These are phyloP conservation scores for Bombus breviceps DNA, from an alignment of 1,140 invertebrate species.

Conservation along the genomic window DNA sequence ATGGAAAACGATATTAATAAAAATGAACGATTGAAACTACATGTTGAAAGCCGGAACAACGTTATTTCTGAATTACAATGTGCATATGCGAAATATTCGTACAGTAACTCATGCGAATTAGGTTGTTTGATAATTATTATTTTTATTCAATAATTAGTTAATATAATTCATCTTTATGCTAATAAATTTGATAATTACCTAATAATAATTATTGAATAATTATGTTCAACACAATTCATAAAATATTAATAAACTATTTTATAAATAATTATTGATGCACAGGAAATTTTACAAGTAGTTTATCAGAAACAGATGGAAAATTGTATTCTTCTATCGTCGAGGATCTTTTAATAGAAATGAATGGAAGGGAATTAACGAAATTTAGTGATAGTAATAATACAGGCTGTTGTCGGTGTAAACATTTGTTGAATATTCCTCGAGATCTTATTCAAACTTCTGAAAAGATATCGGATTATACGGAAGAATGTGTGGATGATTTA, in stretches of 20 bases:
- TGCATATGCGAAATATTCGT: neutral
- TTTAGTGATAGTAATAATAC: neutral
- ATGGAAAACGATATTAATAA: neutral
- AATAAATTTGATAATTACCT: neutral
- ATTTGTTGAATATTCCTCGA: slow-evolving; percentile 33
- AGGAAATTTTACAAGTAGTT: slow-evolving; percentile 9
- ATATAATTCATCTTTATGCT: neutral
- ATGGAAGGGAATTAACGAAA: neutral
- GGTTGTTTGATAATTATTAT: neutral
- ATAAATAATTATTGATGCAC: slow-evolving; percentile 1
- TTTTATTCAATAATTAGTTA: neutral
- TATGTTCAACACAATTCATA: neutral
- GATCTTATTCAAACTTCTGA: neutral
- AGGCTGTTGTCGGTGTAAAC: slow-evolving; percentile 41
- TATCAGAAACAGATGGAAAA: neutral
- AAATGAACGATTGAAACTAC: neutral
- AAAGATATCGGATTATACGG: neutral
- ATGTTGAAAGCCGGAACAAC: slow-evolving; percentile 1
- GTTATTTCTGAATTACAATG: slow-evolving; percentile 60
- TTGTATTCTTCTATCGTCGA: neutral
- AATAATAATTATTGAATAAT: neutral
- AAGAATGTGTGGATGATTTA: slow-evolving; percentile 33
- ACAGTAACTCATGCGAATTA: neutral
- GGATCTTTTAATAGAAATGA: slow-evolving; percentile 18
- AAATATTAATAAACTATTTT: neutral